Base-by-base conservation (phyloP, 2,888 invertebrate species). In the Syritta pipiens region DNA sequence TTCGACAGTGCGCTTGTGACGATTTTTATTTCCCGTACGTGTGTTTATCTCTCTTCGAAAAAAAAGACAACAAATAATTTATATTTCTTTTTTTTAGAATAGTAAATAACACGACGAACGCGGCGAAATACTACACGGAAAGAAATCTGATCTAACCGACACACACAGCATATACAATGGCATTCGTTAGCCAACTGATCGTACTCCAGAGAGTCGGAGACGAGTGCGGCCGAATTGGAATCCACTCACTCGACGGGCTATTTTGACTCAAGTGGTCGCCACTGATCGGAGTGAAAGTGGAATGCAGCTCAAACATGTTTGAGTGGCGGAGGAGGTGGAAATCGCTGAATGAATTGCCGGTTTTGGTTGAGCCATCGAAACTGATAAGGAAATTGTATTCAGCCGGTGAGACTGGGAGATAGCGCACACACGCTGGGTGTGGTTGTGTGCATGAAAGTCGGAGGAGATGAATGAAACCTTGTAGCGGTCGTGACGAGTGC, bases 181-280 rank as follows among this genome's bases (percentile, higher is more conserved):
- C 79, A 59, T 74, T 67, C 79, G 79, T 55, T 49, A 67, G 79
- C 67, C 79, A 55, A 79, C 67, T 71, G 71, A 79, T 79, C 79
- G 55, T 24, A 49, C 62, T 79, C 79, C 67, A 67, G 74, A 79
- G 79, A 74, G 79, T 7, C 37, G 4, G 28, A 65, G 28, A 37
- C 37, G 17, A 5, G n/a, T n/a, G n/a, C 37, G 9, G 37, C 17
- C 14, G 37, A 37, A 14, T 2, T 37, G 37, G n/a, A n/a, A n/a
- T 17, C 7, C 7, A 62, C 28, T 37, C 49, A 69, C 55, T 71
- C 51, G 22, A 40, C 20, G 22, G 17, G 22, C n/a, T 10, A 63
- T 12, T 6, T 40, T 20, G 17, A 22, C 9, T 20, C 35, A 44
- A 37, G 12, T 1, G 4, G 60, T 37, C 57, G 40, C n/a, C 14